Base-by-base conservation (phyloP, 2,888 invertebrate genomes). In the Zele albiditarsus region DNA sequence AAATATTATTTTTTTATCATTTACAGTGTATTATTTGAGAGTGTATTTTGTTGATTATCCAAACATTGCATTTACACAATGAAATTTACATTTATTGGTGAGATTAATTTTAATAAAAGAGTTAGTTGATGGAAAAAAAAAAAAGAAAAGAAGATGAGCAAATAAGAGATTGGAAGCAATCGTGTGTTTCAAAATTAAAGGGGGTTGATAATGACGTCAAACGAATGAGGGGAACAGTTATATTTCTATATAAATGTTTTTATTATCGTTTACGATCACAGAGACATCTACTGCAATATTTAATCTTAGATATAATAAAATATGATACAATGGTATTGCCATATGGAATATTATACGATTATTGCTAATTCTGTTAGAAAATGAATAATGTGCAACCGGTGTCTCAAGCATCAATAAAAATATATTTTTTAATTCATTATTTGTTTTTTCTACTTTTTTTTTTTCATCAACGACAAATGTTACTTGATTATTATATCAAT, bases 291-390 rank as follows among this genome's bases (percentile, higher is more conserved):
- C 46, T 46, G 3, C 46, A n/a, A 46, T 46, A 46, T 46, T n/a
- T 46, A 46, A 46, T 46, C n/a, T 46, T 14, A n/a, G 46, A 46
- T 16, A 12, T 16, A n/a, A n/a, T n/a, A 46, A 46, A 46, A n/a
- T 46, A n/a, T 46, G n/a, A n/a, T 46, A n/a, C n/a, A 3, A 46
- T 46, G 16, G 6, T 14, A 46, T 16, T 46, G 46, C 46, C 46
- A 46, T 46, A 46, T 46, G 46, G 46, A 38, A 38, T n/a, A n/a
- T n/a, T n/a, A n/a, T 46, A n/a, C 46, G 46, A 46, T 46, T 46
- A 46, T 46, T n/a, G 3, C 46, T 46, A 16, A n/a, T 46, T 16
- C n/a, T n/a, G 0, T 46, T 46, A 2, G 14, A 16, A 3, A 46
- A 46, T n/a, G 46, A 16, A 46, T 46, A 46, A 46, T 38, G 8